Base-by-base conservation (phyloP, 2,888 invertebrate species). In the Gandaritis pyraliata region DNA sequence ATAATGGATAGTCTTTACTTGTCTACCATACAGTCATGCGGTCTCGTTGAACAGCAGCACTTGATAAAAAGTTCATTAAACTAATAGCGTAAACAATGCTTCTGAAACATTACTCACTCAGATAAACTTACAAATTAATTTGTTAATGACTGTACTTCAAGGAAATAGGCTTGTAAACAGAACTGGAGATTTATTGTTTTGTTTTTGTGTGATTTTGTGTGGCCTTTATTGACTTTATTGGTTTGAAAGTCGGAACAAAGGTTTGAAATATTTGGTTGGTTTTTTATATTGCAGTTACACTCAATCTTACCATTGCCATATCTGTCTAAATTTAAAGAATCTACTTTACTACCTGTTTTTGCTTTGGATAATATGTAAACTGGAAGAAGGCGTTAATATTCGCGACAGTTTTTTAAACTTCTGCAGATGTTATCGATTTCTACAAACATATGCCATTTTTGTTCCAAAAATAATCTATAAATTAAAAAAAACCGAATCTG, bases 41-140 rank as follows among this genome's bases (percentile, higher is more conserved):
- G 41, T 47, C 46, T 47, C 3, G 39, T 8, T 16, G 12, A 10
- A 10, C 30, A 49, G 50, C 6, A 1, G n/a, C 29, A 36, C 15
- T 5, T 52, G 43, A 56, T 48, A 43, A 50, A 12, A 59, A 58
- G 52, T 49, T 56, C 61, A 57, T 60, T 53, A 50, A 10, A 50
- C 48, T 53, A 63, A 61, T 63, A 56, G 47, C 46, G 39, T 41
- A 55, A 55, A 52, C 61, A 61, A 48, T 30, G 54, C 58, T 33
- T 50, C 60, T 46, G 46, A 29, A 43, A 59, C 55, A 66, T 83
- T 82, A 84, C 68, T 84, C 83, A 83, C 61, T 47, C 36, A 74
- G 72, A 75, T 76, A 77, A 69, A 54, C 58, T 38, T 81, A 74
- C 72, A 69, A 71, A 73, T 73, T 81, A 77, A 75, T 72, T 74